Evolutionary conservation across 2,888 invertebrate species (phyloP).

Genomic region (Cremastinae sp.): DNA sequence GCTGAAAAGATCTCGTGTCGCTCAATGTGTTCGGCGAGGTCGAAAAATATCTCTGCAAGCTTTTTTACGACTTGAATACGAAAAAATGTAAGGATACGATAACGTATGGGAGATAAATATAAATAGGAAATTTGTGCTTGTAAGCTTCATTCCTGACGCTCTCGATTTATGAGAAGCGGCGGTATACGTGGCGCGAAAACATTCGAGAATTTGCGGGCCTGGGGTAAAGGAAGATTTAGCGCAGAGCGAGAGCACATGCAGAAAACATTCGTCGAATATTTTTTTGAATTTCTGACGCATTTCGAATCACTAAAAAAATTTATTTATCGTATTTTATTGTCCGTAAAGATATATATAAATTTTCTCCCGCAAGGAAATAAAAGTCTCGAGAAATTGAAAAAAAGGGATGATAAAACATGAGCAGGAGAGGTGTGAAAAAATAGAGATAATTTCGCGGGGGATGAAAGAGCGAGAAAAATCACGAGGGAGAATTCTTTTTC

Average conservation of each 20-base stretch:
- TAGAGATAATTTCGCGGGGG: not conserved
- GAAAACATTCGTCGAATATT: too few species aligned
- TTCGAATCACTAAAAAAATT: too few species aligned
- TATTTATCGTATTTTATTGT: too few species aligned
- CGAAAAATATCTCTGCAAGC: too few species aligned
- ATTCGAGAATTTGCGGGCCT: not conserved
- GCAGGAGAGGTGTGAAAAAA: not conserved
- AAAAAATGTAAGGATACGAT: not conserved
- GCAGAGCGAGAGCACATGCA: too few species aligned
- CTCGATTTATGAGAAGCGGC: not conserved
- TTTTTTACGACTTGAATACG: not conserved
- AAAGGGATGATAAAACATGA: conserved; percentile 1
- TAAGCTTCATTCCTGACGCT: not conserved
- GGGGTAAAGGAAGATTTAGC: not conserved
- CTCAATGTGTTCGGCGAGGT: too few species aligned
- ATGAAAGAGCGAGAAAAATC: conserved; percentile 46
- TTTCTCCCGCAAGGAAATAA: too few species aligned
- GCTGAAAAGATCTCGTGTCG: not conserved
- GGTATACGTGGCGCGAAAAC: not conserved
- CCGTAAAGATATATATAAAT: too few species aligned
- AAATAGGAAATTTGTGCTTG: conserved; percentile 1
- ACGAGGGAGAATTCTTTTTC: too few species aligned
- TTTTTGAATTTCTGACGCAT: too few species aligned
- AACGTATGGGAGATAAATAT: not conserved
- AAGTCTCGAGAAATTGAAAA: too few species aligned